A percentile compares a stretch with the other conserved stretches of the same genome.
Conservation (phyloP, 1,140 invertebrate species). For the Zaprionus inermis region DNA sequence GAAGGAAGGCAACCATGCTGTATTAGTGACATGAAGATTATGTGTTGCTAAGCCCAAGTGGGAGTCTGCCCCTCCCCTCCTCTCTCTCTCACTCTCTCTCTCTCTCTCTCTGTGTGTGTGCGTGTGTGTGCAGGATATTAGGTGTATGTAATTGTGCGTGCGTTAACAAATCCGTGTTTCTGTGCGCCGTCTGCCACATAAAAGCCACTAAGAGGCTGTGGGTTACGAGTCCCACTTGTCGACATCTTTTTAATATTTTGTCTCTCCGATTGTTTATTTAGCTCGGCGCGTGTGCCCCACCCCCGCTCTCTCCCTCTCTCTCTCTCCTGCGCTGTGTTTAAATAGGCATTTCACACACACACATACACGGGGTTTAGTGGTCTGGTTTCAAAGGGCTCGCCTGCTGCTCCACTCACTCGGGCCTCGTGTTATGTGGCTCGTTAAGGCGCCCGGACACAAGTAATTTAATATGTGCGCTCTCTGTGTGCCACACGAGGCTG, state of each 20-base stretch:
- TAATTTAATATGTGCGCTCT: slow-evolving; percentile 70
- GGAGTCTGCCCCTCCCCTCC: too few species aligned
- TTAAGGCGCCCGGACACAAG: slow-evolving; percentile 45
- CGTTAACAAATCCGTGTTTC: slow-evolving; percentile 76
- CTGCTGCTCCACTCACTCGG: slow-evolving; percentile 18
- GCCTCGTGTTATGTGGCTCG: slow-evolving; percentile 51
- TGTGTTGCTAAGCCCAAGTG: slow-evolving; percentile 59
- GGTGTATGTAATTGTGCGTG: slow-evolving; percentile 79
- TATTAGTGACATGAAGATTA: slow-evolving; percentile 79
- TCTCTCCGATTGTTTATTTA: slow-evolving; percentile 67
- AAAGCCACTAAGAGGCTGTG: slow-evolving; percentile 53
- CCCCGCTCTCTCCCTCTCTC: background rate
- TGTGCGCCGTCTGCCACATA: slow-evolving; percentile 60
- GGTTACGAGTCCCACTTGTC: slow-evolving; percentile 42
- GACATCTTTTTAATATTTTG: slow-evolving; percentile 77
- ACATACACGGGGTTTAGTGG: slow-evolving; percentile 31
- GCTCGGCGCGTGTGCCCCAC: slow-evolving; percentile 9
- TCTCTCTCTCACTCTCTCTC: slow-evolving; percentile 2
- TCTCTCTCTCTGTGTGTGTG: slow-evolving; percentile 18
- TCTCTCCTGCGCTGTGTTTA: slow-evolving; percentile 57
- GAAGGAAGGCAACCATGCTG: slow-evolving; percentile 42
- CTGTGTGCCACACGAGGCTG: slow-evolving; percentile 44
- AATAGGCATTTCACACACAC: slow-evolving; percentile 58
- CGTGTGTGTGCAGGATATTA: slow-evolving; percentile 60
- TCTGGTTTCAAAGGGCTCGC: slow-evolving; percentile 43